Evolutionary conservation across 2,113 vertebrate genomes (phyloP).

Genomic region (Mugil cephalus): DNA sequence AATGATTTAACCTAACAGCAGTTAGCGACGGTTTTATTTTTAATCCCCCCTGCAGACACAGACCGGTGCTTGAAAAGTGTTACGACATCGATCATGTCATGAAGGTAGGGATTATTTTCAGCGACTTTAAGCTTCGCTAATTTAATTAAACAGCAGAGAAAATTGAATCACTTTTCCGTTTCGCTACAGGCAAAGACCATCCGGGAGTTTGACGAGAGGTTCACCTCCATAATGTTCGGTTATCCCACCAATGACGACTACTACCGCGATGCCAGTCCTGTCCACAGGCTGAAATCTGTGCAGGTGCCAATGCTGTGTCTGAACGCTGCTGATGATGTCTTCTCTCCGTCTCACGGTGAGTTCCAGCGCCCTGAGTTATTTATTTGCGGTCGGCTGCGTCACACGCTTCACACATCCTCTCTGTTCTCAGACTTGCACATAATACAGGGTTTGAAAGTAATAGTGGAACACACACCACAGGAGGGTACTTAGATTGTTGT

Average conservation of each 20-base stretch:
- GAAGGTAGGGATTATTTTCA: slow-evolving; percentile 87
- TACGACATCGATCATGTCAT: slow-evolving; percentile 97
- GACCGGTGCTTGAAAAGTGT: slow-evolving; percentile 92
- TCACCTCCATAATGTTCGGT: slow-evolving; percentile 98
- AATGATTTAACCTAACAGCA: slow-evolving; percentile 31
- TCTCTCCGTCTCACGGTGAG: slow-evolving; percentile 96
- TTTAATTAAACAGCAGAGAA: neutral
- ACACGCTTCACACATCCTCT: too few species aligned
- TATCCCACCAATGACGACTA: slow-evolving; percentile 96
- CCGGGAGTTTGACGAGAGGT: slow-evolving; percentile 95
- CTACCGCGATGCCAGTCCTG: slow-evolving; percentile 94
- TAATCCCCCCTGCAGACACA: slow-evolving; percentile 87
- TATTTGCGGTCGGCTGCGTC: too few species aligned
- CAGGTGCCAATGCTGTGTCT: slow-evolving; percentile 97
- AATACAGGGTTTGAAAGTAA: too few species aligned
- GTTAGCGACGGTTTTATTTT: slow-evolving; percentile 33
- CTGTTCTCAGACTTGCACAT: too few species aligned
- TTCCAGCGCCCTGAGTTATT: neutral
- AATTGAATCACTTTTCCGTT: neutral
- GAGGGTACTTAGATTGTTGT: too few species aligned
- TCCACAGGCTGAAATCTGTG: slow-evolving; percentile 91
- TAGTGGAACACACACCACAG: too few species aligned
- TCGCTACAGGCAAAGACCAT: slow-evolving; percentile 92
- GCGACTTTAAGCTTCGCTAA: slow-evolving; percentile 1
- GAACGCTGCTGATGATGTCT: slow-evolving; percentile 96